Evolutionary conservation across 2,113 vertebrate species (phyloP), one percentile per base, ranked within the genome.

Genomic region (Saccopteryx bilineata): DNA sequence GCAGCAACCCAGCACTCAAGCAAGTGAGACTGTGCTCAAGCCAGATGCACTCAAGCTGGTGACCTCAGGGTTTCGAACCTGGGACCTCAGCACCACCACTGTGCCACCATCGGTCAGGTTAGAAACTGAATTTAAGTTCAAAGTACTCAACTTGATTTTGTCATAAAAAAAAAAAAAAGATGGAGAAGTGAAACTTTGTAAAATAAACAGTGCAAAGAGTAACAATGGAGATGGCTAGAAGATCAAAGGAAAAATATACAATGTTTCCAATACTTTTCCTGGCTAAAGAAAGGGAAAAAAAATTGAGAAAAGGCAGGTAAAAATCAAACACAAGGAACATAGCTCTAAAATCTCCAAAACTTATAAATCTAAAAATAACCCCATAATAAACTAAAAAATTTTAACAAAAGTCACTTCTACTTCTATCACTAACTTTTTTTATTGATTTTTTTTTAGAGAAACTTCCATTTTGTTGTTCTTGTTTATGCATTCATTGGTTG

Each of bases 111-210:
- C 39, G 39, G 39, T 39, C 39, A 39, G 39, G 39, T 94, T 78
- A 94, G 60, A 92, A 50, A 7, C 12, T 71, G 60, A 90, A 92
- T 76, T 93, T 86, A 92, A 92, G 2, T 81, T 87, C 68, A 90
- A 63, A 88, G 23, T 90, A 74, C 9, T 95, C 23, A 65, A 78
- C 24, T 65, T 91, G 23, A 96, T 95, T 81, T 81, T 71, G 31
- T 56, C 81, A 72, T 24, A 82, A 71, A 76, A 58, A 65, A 94
- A 88, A 60, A 58, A 56, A 78, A 89, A 93, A 83, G 33, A 2
- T 39, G 13, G 68, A 80, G 15, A 89, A 80, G 9, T 46, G 12
- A 54, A 95, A 75, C 18, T 68, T 52, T 65, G 28, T 50, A 81
- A 91, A 91, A 52, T 78, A 58, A 94, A 92, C 28, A 26, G 24